These are phyloP conservation scores for Cheilosia vulpina DNA, from an alignment of 2,888 invertebrate species.

Conservation along the genomic window DNA sequence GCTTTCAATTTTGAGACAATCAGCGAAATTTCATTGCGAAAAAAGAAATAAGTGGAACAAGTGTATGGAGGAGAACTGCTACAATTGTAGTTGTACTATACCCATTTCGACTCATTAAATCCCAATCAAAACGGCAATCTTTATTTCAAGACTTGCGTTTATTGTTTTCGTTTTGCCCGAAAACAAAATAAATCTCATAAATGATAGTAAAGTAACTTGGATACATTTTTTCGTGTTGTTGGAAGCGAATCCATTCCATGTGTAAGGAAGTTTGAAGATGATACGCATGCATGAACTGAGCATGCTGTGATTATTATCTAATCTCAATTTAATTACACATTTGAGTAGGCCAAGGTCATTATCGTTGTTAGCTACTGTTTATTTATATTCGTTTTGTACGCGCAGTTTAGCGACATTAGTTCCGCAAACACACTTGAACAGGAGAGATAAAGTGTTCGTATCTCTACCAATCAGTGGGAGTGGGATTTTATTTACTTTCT, in stretches of 20 bases:
- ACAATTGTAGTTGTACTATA: not conserved
- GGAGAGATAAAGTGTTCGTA: not conserved
- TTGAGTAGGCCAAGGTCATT: slow-evolving; percentile 65
- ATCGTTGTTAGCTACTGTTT: slow-evolving; percentile 24
- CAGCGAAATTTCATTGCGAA: slow-evolving; percentile 20
- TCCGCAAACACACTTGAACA: slow-evolving; percentile 18
- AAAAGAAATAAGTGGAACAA: slow-evolving; percentile 12
- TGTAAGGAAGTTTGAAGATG: not conserved
- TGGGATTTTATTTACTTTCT: slow-evolving; percentile 16
- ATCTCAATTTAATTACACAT: slow-evolving; percentile 48
- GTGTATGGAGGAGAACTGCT: not conserved
- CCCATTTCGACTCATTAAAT: not conserved
- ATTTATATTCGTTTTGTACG: slow-evolving; percentile 17
- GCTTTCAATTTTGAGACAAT: slow-evolving; percentile 36
- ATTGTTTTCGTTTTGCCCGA: not conserved
- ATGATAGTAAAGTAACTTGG: no score
- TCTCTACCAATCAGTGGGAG: not conserved
- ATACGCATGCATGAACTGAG: slow-evolving; percentile 6
- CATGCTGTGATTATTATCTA: slow-evolving; percentile 49
- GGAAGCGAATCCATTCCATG: not conserved
- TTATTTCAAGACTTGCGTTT: slow-evolving; percentile 16
- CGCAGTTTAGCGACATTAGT: slow-evolving; percentile 2
- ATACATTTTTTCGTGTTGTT: no score
- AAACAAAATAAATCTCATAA: slow-evolving; percentile 21
- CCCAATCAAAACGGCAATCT: slow-evolving; percentile 24